These are phyloP conservation scores for Smutsia temminckii DNA, from an alignment of 2,797 vertebrate species.

Conservation along the genomic window DNA sequence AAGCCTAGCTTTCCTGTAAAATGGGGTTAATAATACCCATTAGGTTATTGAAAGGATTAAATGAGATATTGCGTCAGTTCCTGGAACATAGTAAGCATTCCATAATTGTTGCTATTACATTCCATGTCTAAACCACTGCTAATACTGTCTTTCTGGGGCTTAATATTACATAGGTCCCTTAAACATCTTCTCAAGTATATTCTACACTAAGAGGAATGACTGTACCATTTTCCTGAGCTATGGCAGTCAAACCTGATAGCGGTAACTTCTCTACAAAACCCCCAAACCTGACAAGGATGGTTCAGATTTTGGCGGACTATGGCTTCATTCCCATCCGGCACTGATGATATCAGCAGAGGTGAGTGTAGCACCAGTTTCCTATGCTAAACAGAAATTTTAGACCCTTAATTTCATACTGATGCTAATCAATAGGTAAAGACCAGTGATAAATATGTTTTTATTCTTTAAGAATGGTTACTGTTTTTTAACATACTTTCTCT, in stretches of 20 bases:
- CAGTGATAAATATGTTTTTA: background rate
- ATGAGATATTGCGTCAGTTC: slow-evolving; percentile 27
- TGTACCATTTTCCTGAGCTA: slow-evolving; percentile 62
- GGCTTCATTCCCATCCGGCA: slow-evolving; percentile 3
- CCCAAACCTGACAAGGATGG: slow-evolving; percentile 35
- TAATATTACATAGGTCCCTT: slow-evolving; percentile 49
- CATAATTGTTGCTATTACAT: slow-evolving; percentile 33
- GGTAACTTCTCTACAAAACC: slow-evolving; percentile 49
- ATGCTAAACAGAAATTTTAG: slow-evolving; percentile 6
- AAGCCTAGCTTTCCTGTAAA: background rate
- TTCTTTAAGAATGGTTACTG: slow-evolving; percentile 7
- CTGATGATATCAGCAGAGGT: slow-evolving; percentile 61
- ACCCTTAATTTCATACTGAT: background rate
- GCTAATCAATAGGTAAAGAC: background rate
- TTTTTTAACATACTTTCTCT: slow-evolving; percentile 31
- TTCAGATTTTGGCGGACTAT: slow-evolving; percentile 36
- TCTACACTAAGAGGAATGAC: slow-evolving; percentile 47
- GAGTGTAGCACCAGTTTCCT: slow-evolving; percentile 52
- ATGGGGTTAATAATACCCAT: background rate
- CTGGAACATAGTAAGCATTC: slow-evolving; percentile 47
- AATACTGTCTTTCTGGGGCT: slow-evolving; percentile 46
- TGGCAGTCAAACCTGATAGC: slow-evolving; percentile 45
- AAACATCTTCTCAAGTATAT: slow-evolving; percentile 41
- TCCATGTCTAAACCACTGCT: slow-evolving; percentile 10
- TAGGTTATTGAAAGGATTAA: slow-evolving; percentile 24